Evolutionary conservation across 2,797 vertebrate species (phyloP), one percentile per base, ranked within the genome.

Genomic region (Gorsachius magnificus): DNA sequence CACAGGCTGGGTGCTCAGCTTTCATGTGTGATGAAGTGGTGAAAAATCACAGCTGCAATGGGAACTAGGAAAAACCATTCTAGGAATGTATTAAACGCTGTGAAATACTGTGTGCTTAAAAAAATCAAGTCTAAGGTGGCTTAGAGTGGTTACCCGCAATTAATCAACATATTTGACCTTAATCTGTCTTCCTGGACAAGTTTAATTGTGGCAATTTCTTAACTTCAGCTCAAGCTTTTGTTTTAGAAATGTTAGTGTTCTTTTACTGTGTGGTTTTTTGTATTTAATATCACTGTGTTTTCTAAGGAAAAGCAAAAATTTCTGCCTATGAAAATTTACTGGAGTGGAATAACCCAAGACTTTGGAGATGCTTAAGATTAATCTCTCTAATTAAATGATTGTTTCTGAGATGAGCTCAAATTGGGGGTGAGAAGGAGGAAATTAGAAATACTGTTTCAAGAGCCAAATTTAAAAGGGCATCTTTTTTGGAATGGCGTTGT

Each of bases 91-190:
- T 7, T 25, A 61, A 65, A 35, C 19, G 26, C 56, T 66, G 14
- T 46, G 58, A 65, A 80, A 92, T 16, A 41, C 82, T 33, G 35
- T 1, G 3, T 1, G 2, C 72, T 90, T 64, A 16, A 11, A 56
- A 53, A 54, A 53, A 13, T 54, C 61, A 6, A 70, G 21, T 29
- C 24, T 28, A 58, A 95, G 91, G 94, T 96, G 74, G 7, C 51
- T 93, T 43, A 76, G 48, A 76, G 46, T 63, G 76, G 72, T 68
- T 93, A 58, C 77, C 89, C 80, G 82, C 94, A 96, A 95, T 95
- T 96, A 97, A 95, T 95, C 82, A 93, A 94, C 38, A 38, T 70
- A 70, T 96, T 95, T 96, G 96, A 95, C 95, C 95, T 95, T 96
- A 87, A 96, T 96, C 95, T 83, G 58, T 95, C 96, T 96, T 96